Conservation (phyloP, 2,113 vertebrate genomes). For the Rhinolophus ferrumequinum region DNA sequence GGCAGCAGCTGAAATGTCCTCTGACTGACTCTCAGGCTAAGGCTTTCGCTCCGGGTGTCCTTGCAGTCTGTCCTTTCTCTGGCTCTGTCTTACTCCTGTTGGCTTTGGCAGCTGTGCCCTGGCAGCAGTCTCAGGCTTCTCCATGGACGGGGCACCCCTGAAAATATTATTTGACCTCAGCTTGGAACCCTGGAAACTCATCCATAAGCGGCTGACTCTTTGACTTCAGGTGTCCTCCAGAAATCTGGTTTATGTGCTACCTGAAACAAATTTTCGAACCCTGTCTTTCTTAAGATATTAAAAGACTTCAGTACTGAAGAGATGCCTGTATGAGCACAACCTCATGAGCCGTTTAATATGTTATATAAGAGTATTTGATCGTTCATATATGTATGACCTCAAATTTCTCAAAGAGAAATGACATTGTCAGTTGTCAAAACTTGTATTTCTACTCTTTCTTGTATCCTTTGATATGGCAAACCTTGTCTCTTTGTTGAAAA, state of each 20-base stretch:
- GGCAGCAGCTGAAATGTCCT: not conserved
- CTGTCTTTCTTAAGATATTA: not conserved
- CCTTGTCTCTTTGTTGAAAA: not conserved
- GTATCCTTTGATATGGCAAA: not conserved
- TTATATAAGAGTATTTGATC: not conserved
- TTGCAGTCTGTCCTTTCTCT: not conserved
- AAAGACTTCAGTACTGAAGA: not conserved
- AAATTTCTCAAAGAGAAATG: not conserved
- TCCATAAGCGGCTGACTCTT: not conserved
- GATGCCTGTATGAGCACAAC: not conserved
- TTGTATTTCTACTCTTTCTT: not conserved
- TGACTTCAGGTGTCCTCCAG: not conserved
- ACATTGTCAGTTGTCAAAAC: not conserved
- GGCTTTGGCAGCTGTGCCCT: not conserved
- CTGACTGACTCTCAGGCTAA: not conserved
- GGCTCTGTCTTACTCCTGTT: not conserved
- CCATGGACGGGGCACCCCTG: not conserved
- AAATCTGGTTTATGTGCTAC: not conserved
- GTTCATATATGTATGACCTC: not conserved
- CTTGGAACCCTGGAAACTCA: not conserved
- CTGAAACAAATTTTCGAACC: not conserved
- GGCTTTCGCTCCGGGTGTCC: not conserved
- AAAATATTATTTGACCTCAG: not conserved
- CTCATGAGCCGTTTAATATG: not conserved
- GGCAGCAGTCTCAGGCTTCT: not conserved